phyloP scores from a whole-genome alignment of 92 coral and sea anemone species.

The Porites divaricata region DNA sequence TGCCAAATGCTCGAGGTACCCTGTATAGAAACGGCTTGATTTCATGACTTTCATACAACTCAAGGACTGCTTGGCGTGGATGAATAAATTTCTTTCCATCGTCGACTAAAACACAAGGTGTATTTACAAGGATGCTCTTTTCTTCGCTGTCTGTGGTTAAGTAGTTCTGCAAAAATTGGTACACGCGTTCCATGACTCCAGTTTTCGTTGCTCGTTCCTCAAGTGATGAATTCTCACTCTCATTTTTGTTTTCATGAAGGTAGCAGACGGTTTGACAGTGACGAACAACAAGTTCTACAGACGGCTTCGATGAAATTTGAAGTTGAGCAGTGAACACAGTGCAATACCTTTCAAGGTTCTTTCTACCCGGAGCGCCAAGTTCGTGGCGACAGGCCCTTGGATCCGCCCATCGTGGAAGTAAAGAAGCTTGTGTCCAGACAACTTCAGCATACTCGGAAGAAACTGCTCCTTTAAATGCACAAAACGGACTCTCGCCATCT shows the following conservation, averaged over 20 bases:
- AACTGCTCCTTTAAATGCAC: constrained; percentile 68
- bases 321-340: constrained; percentile 18
- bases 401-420: constrained; percentile 61
- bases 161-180: constrained; percentile 10
- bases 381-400: not conserved
- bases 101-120: constrained; percentile 46
- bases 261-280: constrained; percentile 73
- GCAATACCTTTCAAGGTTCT: not conserved
- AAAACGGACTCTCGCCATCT: constrained; percentile 34
- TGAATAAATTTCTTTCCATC: constrained; percentile 35
- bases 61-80: constrained; percentile 54
- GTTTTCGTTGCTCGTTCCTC: not conserved
- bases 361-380: too few species aligned
- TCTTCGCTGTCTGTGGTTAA: too few species aligned
- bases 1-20: constrained; percentile 23
- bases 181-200: constrained; percentile 2
- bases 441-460: constrained; percentile 1
- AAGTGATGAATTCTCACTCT: not conserved
- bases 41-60: constrained; percentile 24
- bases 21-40: constrained; percentile 52
- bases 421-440: constrained; percentile 70
- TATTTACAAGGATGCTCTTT: constrained; percentile 3
- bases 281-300: constrained; percentile 59
- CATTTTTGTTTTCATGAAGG: not conserved
- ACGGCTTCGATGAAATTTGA: constrained; percentile 51